phyloP scores from a whole-genome alignment of 2,113 vertebrate species.

The Hippocampus abdominalis region DNA sequence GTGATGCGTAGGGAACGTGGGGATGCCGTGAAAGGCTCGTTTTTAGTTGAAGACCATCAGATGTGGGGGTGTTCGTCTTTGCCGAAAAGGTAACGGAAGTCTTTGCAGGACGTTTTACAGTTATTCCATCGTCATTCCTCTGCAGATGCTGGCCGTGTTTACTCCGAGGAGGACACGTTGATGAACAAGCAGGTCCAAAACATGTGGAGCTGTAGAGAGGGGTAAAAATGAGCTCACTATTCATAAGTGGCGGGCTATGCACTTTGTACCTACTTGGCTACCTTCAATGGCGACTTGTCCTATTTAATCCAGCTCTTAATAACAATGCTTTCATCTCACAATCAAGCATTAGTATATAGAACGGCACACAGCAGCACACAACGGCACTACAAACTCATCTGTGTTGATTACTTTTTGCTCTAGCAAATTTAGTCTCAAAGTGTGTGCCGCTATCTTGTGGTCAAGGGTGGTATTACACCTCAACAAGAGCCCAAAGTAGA shows the following conservation, averaged over 20 bases:
- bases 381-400: too few relatives aligned
- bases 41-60: slow-evolving; percentile 27
- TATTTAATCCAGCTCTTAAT: too few relatives aligned
- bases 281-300: too few relatives aligned
- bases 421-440: too few relatives aligned
- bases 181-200: slow-evolving; percentile 32
- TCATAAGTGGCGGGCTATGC: not conserved
- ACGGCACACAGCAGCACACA: too few relatives aligned
- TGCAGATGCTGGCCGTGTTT: slow-evolving; percentile 27
- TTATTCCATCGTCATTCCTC: slow-evolving; percentile 26
- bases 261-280: too few relatives aligned
- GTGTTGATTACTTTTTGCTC: too few relatives aligned
- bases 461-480: too few relatives aligned
- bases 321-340: too few relatives aligned
- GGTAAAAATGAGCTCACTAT: not conserved
- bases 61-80: slow-evolving; percentile 37
- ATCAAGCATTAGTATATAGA: too few relatives aligned
- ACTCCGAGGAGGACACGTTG: slow-evolving; percentile 2
- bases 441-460: too few relatives aligned
- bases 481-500: too few relatives aligned
- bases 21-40: slow-evolving; percentile 35
- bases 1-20: slow-evolving; percentile 11
- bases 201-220: slow-evolving; percentile 28
- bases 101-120: slow-evolving; percentile 40
- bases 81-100: slow-evolving; percentile 28